phyloP scores from a whole-genome alignment of 2,797 vertebrate genomes.

The Scleropages formosus region DNA sequence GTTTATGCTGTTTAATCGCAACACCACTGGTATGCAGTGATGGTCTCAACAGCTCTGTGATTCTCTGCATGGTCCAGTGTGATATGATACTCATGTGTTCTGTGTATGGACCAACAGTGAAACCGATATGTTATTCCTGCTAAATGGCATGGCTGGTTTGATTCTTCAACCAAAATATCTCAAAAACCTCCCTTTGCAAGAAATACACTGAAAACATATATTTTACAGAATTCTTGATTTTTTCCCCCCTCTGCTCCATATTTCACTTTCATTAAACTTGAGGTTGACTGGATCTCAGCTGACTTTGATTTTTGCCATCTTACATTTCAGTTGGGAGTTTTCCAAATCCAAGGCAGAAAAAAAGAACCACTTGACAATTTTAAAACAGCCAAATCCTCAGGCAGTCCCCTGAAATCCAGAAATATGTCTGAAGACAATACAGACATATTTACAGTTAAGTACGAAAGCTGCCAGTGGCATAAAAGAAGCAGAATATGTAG shows the following conservation, averaged over 20 bases:
- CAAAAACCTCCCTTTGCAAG: too few relatives aligned
- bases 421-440: constrained; percentile 50
- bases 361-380: constrained; percentile 47
- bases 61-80: constrained; percentile 13
- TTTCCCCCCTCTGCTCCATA: constrained; percentile 36
- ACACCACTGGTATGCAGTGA: neutral
- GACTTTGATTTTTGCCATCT: constrained; percentile 45
- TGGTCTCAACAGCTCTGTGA: neutral
- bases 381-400: constrained; percentile 48
- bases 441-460: constrained; percentile 46
- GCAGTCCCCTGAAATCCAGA: constrained; percentile 44
- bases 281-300: constrained; percentile 38
- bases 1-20: neutral
- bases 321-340: constrained; percentile 46
- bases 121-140: constrained; percentile 26
- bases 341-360: constrained; percentile 52
- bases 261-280: constrained; percentile 26
- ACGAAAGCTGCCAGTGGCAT: constrained; percentile 36
- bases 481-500: neutral
- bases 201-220: too few relatives aligned
- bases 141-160: constrained; percentile 17
- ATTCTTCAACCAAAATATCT: constrained; percentile 25
- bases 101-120: constrained; percentile 27
- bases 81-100: constrained; percentile 31
- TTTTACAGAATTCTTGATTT: constrained; percentile 27